Conservation (phyloP, 2,113 vertebrate species). For the Otis tarda region DNA sequence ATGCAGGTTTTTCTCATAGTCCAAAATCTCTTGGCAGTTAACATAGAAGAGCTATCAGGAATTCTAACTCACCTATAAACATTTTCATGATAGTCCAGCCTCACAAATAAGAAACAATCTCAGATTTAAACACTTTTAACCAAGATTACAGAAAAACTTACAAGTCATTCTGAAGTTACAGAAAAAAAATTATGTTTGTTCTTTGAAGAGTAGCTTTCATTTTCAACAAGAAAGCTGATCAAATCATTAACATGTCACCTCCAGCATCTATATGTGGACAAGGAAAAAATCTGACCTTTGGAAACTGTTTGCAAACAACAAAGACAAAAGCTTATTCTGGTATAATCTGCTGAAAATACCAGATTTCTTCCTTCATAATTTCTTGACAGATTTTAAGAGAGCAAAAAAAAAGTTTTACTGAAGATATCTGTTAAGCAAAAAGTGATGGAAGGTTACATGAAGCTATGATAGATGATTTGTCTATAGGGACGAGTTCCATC, state of each 20-base stretch:
- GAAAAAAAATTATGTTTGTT: not conserved
- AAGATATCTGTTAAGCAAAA: not conserved
- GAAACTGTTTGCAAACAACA: not conserved
- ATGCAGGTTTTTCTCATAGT: not conserved
- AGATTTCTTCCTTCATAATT: not conserved
- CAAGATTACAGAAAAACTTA: not conserved
- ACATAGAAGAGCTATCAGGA: not conserved
- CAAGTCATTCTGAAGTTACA: not conserved
- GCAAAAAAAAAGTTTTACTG: not conserved
- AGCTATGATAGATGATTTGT: not conserved
- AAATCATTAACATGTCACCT: not conserved
- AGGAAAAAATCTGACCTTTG: not conserved
- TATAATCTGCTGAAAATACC: not conserved
- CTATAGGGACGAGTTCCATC: not conserved
- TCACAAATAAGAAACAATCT: not conserved
- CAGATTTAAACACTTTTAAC: not conserved
- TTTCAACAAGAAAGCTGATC: not conserved
- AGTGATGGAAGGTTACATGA: not conserved
- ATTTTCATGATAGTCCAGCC: not conserved
- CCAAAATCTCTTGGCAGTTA: not conserved
- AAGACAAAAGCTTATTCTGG: not conserved
- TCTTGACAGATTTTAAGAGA: not conserved
- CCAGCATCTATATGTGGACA: not conserved
- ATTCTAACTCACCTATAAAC: not conserved
- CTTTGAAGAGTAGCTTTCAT: not conserved